A percentile compares a stretch with the other conserved stretches of the same genome.
phyloP scores from a whole-genome alignment of 2,797 vertebrate genomes.

The Protosalanx chinensis region DNA sequence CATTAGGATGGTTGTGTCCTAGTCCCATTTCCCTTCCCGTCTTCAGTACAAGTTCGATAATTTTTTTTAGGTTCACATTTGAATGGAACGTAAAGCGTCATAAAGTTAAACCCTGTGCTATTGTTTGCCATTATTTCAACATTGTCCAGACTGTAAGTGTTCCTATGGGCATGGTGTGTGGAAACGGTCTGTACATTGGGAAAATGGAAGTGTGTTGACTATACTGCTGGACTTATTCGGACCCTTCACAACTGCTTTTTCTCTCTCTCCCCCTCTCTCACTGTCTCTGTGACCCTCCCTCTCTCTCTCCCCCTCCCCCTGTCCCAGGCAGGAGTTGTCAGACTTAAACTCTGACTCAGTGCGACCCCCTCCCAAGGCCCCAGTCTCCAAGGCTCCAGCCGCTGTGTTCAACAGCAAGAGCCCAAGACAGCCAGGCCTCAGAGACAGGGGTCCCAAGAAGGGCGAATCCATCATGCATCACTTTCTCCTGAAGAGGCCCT shows the following conservation, averaged over 20 bases:
- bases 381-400: no score
- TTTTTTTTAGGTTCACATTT: no score
- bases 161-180: neutral
- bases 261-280: neutral
- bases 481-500: slow-evolving; percentile 69
- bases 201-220: neutral
- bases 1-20: no score
- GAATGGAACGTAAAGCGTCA: no score
- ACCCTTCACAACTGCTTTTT: neutral
- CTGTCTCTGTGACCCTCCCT: neutral
- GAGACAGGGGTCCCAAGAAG: slow-evolving; percentile 40
- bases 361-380: slow-evolving; percentile 24
- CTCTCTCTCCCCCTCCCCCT: slow-evolving; percentile 7
- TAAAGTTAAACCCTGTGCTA: neutral
- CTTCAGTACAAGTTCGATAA: no score
- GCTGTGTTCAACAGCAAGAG: neutral
- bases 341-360: slow-evolving; percentile 47
- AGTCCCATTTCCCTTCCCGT: no score
- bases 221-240: slow-evolving; percentile 14
- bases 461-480: slow-evolving; percentile 59
- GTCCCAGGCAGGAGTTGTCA: slow-evolving; percentile 75
- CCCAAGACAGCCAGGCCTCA: slow-evolving; percentile 34
- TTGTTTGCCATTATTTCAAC: neutral
- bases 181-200: neutral
- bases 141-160: no score